Evolutionary conservation across 2,797 vertebrate genomes (phyloP).

Genomic region (Thunnus albacares): DNA sequence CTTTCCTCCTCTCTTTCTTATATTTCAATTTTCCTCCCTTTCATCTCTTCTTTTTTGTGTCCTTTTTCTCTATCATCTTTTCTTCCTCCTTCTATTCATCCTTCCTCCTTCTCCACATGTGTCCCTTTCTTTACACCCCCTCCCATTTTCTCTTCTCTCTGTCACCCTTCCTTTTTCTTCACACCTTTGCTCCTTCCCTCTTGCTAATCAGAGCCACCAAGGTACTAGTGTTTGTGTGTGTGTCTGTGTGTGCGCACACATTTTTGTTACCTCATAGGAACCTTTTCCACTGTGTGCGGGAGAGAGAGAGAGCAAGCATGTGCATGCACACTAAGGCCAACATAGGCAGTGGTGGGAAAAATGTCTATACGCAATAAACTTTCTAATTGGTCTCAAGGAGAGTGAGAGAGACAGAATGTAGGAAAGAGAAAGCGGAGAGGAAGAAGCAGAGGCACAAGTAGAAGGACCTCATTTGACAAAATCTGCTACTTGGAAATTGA

Average conservation of each 20-base stretch:
- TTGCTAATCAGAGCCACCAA: not conserved
- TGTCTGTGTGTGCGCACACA: not conserved
- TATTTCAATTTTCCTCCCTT: not conserved
- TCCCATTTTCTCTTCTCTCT: not conserved
- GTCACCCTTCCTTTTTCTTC: not conserved
- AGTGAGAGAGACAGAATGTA: constrained; percentile 18
- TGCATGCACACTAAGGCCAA: not conserved
- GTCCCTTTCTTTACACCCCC: not conserved
- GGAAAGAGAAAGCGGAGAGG: not conserved
- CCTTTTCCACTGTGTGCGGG: not conserved
- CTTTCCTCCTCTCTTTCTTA: not conserved
- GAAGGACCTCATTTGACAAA: constrained; percentile 21
- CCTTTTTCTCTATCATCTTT: not conserved
- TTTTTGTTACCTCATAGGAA: too few species aligned
- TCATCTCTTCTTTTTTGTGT: constrained; percentile 10
- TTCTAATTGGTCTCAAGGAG: constrained; percentile 71
- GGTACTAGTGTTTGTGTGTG: not conserved
- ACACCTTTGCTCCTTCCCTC: constrained; percentile 16
- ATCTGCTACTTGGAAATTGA: constrained; percentile 12
- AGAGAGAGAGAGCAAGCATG: not conserved
- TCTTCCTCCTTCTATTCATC: not conserved
- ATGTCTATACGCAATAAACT: constrained; percentile 55
- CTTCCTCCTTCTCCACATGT: not conserved
- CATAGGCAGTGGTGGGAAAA: constrained; percentile 29
- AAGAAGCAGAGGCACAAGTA: constrained; percentile 7